These are phyloP conservation scores for Myotis myotis DNA, from an alignment of 2,797 vertebrate species.

Conservation along the genomic window DNA sequence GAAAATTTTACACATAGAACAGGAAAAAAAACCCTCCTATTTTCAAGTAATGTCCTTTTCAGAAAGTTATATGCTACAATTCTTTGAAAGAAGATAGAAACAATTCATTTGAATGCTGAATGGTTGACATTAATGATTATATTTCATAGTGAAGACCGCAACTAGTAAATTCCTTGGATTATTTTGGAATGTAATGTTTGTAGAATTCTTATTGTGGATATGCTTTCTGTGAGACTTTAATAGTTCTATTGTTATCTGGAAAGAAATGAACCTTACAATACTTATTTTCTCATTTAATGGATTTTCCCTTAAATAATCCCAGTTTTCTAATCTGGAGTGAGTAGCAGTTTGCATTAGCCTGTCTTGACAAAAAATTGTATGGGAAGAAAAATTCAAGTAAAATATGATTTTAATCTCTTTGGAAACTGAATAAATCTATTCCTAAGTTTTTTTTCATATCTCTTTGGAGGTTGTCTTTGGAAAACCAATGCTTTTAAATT, in stretches of 20 bases:
- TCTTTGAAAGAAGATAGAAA: constrained; percentile 36
- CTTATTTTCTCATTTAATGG: constrained; percentile 68
- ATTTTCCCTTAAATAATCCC: constrained; percentile 3
- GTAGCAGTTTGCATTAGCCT: background rate
- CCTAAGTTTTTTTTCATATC: background rate
- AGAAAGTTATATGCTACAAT: constrained; percentile 21
- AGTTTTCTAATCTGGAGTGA: constrained; percentile 30
- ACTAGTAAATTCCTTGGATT: constrained; percentile 46
- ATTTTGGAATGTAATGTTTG: constrained; percentile 29
- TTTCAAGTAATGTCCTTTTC: constrained; percentile 37
- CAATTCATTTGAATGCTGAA: constrained; percentile 47
- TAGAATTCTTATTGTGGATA: constrained; percentile 52
- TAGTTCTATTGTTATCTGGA: constrained; percentile 63
- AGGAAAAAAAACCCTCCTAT: background rate
- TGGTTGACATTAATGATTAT: background rate
- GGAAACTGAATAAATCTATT: constrained; percentile 17
- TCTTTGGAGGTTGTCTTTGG: background rate
- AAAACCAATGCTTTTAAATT: constrained; percentile 53
- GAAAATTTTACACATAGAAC: background rate
- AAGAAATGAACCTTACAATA: constrained; percentile 60
- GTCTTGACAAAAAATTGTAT: background rate
- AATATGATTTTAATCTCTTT: constrained; percentile 18
- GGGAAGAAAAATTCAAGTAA: constrained; percentile 20
- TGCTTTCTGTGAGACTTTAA: constrained; percentile 61
- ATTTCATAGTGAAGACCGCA: background rate